phyloP scores from a whole-genome alignment of 1,140 invertebrate species.

The Dendrolimus kikuchii region DNA sequence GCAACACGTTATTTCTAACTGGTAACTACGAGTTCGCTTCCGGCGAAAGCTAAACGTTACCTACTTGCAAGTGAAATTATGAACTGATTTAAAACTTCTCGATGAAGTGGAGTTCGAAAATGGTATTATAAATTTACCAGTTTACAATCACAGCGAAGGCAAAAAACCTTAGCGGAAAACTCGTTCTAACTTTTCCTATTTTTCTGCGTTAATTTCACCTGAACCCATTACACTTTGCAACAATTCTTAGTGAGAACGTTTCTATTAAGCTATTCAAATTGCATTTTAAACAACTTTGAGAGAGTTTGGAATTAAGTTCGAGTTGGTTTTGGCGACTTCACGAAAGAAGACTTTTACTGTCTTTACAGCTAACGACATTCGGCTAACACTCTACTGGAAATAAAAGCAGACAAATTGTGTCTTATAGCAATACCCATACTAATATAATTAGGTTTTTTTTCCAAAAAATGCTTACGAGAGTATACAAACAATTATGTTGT shows the following conservation, averaged over 20 bases:
- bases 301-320: slow-evolving; percentile 21
- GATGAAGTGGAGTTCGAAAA: slow-evolving; percentile 68
- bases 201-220: slow-evolving; percentile 72
- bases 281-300: slow-evolving; percentile 60
- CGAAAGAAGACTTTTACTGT: background rate
- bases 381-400: too few species aligned
- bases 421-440: too few species aligned
- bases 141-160: slow-evolving; percentile 67
- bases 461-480: too few species aligned
- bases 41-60: slow-evolving; percentile 40
- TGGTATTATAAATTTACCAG: slow-evolving; percentile 71
- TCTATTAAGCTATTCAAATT: slow-evolving; percentile 67
- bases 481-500: too few species aligned
- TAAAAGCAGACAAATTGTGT: too few species aligned
- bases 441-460: too few species aligned
- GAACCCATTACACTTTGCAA: slow-evolving; percentile 70
- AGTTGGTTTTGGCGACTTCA: slow-evolving; percentile 2
- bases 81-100: slow-evolving; percentile 60
- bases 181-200: slow-evolving; percentile 72
- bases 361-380: too few species aligned
- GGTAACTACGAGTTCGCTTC: slow-evolving; percentile 17
- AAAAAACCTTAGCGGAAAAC: slow-evolving; percentile 64
- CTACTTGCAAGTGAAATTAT: slow-evolving; percentile 58
- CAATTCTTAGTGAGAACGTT: slow-evolving; percentile 69
- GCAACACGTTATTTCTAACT: slow-evolving; percentile 6